Base-by-base conservation (phyloP, 2,888 invertebrate genomes). In the Flexamia atlantica region DNA sequence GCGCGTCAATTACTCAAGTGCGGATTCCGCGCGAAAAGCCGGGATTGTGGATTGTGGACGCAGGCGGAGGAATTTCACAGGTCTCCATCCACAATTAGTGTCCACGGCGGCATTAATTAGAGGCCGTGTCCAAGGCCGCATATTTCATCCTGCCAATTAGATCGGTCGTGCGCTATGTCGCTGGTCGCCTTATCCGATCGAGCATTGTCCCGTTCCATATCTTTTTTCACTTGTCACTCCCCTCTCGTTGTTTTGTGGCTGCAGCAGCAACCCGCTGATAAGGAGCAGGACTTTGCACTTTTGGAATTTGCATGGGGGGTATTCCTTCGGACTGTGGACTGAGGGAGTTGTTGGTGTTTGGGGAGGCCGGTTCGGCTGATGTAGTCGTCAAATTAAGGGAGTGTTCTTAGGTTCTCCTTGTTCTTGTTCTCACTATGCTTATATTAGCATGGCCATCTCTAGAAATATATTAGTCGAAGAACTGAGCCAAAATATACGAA, bases 141-240 rank as follows among this genome's bases (percentile, higher is more conserved):
- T 79, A 79, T 79, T 79, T 79, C 50, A 79, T 79, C 20, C 20
- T 79, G 79, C 79, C 79, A 79, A 79, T 79, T 79, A 79, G 28
- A 7, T 28, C 28, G n/a, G 53, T 17, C 10, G 79, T 79, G 79
- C 57, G 57, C 50, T 79, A 72, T 40, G 72, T 28, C 79, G 50
- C 79, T 9, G 32, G 1, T 14, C 76, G 3, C 57, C 79, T 79
- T 79, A 79, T 79, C 79, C 32, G 79, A 53, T 76, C 76, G 40
- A 28, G 57, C 79, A 79, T 79, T 79, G 79, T 79, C 50, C 79
- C 28, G 79, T 50, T 50, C 79, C 50, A 57, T 53, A 79, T 36
- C 50, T 28, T 79, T 57, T 76, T 76, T 76, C 50, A 30, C 64
- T 28, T 30, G 28, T 30, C 28, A 4, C 46, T 20, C 3, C 3